Base-by-base conservation (phyloP, 1,140 invertebrate genomes). In the Archivesica marissinica region DNA sequence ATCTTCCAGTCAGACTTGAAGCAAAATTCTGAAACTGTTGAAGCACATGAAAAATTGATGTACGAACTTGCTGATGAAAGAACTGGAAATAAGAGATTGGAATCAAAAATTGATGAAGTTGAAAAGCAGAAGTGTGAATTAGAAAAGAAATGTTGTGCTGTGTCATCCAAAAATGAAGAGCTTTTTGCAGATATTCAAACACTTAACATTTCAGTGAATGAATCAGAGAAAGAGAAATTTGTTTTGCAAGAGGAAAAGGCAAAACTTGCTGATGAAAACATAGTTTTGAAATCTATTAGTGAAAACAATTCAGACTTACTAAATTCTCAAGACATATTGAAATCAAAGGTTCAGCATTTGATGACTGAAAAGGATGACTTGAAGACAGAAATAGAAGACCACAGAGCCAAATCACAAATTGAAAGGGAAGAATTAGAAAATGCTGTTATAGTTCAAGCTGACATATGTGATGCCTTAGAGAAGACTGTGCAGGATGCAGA, bases 201-300 rank as follows among this genome's bases (percentile, higher is more conserved):
- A 15, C 30, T 64, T 35, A 20, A 64, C 1, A 35, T 17, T 20
- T 64, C 30, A 17, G 1, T 17, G 4, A 17, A 64, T 35, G n/a
- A 1, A 33, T 11, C 38, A 44, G 28, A 50, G 47, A 50, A 61
- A 30, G 79, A 82, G 35, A 44, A 61, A 39, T n/a, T 13, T 28
- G 61, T 39, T 56, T 39, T 74, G 15, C 41, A 64, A 54, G 54
- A 74, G 44, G 64, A 41, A 23, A 41, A 74, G 28, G 52, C 61
- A 54, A 35, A 50, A 41, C 75, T 75, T 66, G 30, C 44, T 38
- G 59, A 76, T 68, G 72, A 76, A 68, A 84, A 76, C 41, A 44
- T 54, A 11, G 30, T 17, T 35, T 68, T 75, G 50, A 64, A 77
- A 15, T 70, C 20, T 20, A 23, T 0, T 25, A 81, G 1, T 54